A percentile compares a stretch with the other conserved stretches of the same genome.
These are phyloP conservation scores for Heliangelus exortis DNA, from an alignment of 2,797 vertebrate genomes.

Conservation along the genomic window DNA sequence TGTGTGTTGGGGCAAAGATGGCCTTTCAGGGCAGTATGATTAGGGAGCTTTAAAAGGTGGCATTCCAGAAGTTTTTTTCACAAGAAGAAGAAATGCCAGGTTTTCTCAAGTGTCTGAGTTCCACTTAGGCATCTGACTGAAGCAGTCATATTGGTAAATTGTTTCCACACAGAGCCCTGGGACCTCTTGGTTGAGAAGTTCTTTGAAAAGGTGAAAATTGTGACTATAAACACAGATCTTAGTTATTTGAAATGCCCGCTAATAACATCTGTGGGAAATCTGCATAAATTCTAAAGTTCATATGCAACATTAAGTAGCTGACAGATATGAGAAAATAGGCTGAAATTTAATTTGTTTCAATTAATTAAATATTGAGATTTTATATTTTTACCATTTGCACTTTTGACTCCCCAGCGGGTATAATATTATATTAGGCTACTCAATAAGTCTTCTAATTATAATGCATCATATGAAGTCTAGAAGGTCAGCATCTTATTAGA, in stretches of 20 bases:
- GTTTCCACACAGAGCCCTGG: background rate
- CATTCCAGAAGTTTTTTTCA: background rate
- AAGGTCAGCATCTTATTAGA: conserved; percentile 88
- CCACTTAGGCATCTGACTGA: background rate
- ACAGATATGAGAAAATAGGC: conserved; percentile 41
- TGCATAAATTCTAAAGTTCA: conserved; percentile 11
- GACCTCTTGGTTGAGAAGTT: background rate
- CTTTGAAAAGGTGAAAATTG: background rate
- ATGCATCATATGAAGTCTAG: conserved; percentile 77
- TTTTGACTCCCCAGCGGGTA: conserved; percentile 75
- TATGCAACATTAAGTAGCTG: background rate
- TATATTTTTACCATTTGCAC: conserved; percentile 76
- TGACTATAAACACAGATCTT: background rate
- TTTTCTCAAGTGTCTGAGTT: background rate
- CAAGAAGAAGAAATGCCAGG: background rate
- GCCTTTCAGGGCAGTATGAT: background rate
- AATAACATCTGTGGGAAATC: background rate
- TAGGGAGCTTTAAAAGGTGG: background rate
- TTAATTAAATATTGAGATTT: conserved; percentile 80
- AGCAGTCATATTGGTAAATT: background rate
- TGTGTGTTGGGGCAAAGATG: background rate
- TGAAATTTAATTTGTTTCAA: conserved; percentile 60
- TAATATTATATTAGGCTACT: conserved; percentile 81
- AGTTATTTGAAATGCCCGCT: background rate
- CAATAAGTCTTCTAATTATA: conserved; percentile 87